A percentile compares a stretch with the other conserved stretches of the same genome.
Evolutionary conservation across 2,113 vertebrate species (phyloP).

Genomic region (Tonatia bakeri): DNA sequence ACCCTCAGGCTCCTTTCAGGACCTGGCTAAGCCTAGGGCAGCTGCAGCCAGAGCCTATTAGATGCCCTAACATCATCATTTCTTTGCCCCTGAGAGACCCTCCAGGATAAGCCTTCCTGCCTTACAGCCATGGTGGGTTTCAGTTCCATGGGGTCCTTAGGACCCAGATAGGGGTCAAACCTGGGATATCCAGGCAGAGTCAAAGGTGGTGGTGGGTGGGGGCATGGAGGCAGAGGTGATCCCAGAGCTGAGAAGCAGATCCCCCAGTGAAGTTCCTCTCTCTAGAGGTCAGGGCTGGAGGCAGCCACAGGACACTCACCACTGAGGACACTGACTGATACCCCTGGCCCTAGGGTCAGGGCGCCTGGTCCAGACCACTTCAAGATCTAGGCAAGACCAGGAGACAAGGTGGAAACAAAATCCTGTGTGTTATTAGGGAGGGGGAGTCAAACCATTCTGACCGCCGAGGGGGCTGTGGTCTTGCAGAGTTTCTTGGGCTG

Average conservation of each 20-base stretch:
- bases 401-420: background rate
- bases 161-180: background rate
- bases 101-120: background rate
- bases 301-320: background rate
- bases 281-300: background rate
- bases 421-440: conserved; percentile 16
- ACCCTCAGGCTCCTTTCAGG: background rate
- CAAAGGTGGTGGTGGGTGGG: background rate
- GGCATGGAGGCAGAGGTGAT: background rate
- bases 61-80: background rate
- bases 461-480: conserved; percentile 71
- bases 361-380: background rate
- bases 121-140: background rate
- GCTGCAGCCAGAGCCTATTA: background rate
- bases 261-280: no score
- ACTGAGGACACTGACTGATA: background rate
- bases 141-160: background rate
- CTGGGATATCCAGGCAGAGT: background rate
- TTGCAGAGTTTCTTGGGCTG: conserved; percentile 65
- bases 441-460: conserved; percentile 80
- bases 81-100: background rate
- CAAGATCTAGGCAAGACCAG: conserved; percentile 28
- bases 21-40: background rate
- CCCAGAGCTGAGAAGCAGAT: background rate
- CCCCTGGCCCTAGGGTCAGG: background rate